These are phyloP conservation scores for Anthrax anthrax DNA, from an alignment of 2,888 invertebrate species.

Conservation along the genomic window DNA sequence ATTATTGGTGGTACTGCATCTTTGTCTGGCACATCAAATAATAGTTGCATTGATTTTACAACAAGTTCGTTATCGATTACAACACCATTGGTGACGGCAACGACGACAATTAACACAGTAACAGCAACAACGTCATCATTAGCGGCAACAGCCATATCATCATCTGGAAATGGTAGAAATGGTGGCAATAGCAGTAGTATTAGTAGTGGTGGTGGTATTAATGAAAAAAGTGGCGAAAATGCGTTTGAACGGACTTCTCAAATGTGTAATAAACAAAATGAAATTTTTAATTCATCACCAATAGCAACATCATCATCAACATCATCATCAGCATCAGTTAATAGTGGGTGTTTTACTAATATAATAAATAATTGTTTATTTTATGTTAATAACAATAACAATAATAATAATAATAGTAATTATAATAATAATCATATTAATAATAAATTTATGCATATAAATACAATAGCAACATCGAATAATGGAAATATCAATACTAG, in stretches of 20 bases:
- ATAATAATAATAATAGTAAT: no score
- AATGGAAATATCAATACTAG: neutral
- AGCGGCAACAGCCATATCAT: neutral
- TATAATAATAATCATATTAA: no score
- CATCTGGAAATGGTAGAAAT: neutral
- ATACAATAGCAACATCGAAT: no score
- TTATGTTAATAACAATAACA: no score
- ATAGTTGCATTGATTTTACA: slow-evolving; percentile 6
- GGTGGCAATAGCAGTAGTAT: neutral
- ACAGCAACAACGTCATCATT: neutral
- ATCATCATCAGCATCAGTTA: no score
- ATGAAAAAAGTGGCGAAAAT: neutral
- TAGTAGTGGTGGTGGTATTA: neutral
- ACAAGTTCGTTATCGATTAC: slow-evolving; percentile 1
- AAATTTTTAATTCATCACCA: neutral
- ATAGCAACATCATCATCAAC: slow-evolving; percentile 1
- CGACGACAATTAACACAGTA: no score
- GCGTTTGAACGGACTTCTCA: no score
- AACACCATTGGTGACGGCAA: no score
- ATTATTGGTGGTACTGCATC: no score
- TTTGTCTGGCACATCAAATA: slow-evolving; percentile 9
- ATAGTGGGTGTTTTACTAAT: neutral
- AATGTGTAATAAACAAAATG: no score
- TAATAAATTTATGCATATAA: no score
- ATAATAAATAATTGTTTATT: no score